Conservation (phyloP, 2,113 vertebrate genomes). For the Xiphophorus hellerii region DNA sequence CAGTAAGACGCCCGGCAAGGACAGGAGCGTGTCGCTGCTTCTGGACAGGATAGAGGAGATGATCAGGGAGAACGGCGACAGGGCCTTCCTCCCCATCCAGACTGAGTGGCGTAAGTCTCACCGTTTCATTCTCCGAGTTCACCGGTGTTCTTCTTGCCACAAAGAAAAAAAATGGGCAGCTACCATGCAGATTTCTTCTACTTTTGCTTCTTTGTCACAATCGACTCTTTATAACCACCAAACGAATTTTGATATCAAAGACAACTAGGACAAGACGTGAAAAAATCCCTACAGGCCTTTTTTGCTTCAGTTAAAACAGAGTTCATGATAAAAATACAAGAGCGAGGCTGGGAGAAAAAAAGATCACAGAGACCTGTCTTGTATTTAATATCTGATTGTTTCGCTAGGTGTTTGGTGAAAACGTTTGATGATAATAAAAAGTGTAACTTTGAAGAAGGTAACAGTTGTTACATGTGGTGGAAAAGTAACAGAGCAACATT, state of each 20-base stretch:
- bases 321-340: background rate
- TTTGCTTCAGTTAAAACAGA: background rate
- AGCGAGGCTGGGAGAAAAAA: background rate
- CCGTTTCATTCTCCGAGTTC: background rate
- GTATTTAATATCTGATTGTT: background rate
- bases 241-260: no score
- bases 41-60: slow-evolving; percentile 82
- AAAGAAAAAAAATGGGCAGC: no score
- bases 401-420: background rate
- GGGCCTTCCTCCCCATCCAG: slow-evolving; percentile 79
- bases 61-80: slow-evolving; percentile 78
- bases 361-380: background rate
- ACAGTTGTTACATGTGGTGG: background rate
- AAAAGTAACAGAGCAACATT: background rate
- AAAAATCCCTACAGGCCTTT: background rate
- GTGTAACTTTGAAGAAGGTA: background rate
- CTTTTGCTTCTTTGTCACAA: no score
- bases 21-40: slow-evolving; percentile 74
- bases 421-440: background rate
- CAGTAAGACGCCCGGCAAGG: slow-evolving; percentile 74
- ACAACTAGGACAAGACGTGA: background rate
- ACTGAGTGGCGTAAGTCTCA: slow-evolving; percentile 75
- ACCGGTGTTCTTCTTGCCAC: no score
- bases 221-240: no score
- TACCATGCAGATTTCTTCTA: no score